Percentiles rank a stretch among this genome's conserved stretches.
Evolutionary conservation across 2,113 vertebrate species (phyloP).

Genomic region (Limnothrissa miodon): DNA sequence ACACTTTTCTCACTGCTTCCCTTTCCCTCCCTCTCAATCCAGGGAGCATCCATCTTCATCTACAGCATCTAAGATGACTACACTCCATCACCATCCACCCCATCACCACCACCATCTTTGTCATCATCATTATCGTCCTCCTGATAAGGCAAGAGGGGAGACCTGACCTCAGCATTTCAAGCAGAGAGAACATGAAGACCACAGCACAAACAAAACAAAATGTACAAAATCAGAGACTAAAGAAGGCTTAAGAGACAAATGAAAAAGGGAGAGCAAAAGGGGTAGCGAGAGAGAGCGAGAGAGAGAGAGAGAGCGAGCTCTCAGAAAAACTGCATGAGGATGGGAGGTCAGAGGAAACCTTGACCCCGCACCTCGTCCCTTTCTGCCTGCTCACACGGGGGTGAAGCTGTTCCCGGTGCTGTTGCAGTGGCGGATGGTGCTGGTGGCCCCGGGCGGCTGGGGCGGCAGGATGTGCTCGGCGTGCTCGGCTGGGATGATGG

Average conservation of each 20-base stretch:
- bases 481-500: conserved; percentile 53
- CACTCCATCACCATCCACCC: background rate
- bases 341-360: conserved; percentile 26
- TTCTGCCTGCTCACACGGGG: conserved; percentile 64
- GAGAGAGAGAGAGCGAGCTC: conserved; percentile 51
- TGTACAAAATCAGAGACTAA: background rate
- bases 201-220: background rate
- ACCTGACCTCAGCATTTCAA: background rate
- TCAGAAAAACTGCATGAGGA: conserved; percentile 43
- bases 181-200: background rate
- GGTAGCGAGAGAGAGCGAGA: conserved; percentile 41
- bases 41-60: background rate
- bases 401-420: conserved; percentile 74
- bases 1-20: background rate
- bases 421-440: conserved; percentile 77
- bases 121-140: background rate
- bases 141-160: conserved; percentile 13
- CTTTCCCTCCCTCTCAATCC: background rate
- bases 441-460: conserved; percentile 61
- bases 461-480: conserved; percentile 61
- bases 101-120: no score
- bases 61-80: background rate
- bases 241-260: conserved; percentile 18
- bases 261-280: background rate
- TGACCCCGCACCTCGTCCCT: conserved; percentile 41